Evolutionary conservation across 2,113 vertebrate genomes (phyloP).

Genomic region (Falcunculus frontatus): DNA sequence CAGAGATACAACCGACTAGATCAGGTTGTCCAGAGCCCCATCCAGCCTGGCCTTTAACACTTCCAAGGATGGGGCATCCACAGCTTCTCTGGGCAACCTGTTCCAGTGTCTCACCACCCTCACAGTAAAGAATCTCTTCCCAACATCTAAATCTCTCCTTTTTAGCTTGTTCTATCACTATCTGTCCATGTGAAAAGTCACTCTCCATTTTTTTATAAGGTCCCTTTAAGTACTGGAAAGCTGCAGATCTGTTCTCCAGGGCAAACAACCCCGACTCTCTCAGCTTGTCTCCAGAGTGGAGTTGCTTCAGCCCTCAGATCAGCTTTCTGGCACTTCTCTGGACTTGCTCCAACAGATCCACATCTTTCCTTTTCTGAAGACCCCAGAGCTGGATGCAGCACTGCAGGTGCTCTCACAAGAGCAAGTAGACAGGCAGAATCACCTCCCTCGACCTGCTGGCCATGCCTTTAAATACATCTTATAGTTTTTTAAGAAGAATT

Average conservation of each 20-base stretch:
- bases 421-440: not conserved
- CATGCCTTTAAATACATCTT: not conserved
- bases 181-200: not conserved
- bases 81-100: not conserved
- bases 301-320: not conserved
- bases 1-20: not conserved
- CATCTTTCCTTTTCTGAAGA: not conserved
- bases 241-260: too few relatives aligned
- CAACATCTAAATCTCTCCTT: not conserved
- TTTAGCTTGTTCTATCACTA: not conserved
- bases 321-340: not conserved
- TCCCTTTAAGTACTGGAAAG: not conserved
- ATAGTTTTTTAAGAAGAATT: not conserved
- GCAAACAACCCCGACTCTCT: fast-evolving
- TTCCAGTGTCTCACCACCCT: not conserved
- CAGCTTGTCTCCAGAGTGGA: not conserved
- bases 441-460: fast-evolving
- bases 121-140: not conserved
- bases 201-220: not conserved
- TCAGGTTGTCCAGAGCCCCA: not conserved
- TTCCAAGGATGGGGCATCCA: not conserved
- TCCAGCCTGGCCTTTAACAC: not conserved
- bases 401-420: not conserved
- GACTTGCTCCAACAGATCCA: not conserved
- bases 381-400: not conserved